A percentile compares a stretch with the other conserved stretches of the same genome.
phyloP scores from a whole-genome alignment of 2,888 invertebrate genomes.

The Balanococcus diminutus region DNA sequence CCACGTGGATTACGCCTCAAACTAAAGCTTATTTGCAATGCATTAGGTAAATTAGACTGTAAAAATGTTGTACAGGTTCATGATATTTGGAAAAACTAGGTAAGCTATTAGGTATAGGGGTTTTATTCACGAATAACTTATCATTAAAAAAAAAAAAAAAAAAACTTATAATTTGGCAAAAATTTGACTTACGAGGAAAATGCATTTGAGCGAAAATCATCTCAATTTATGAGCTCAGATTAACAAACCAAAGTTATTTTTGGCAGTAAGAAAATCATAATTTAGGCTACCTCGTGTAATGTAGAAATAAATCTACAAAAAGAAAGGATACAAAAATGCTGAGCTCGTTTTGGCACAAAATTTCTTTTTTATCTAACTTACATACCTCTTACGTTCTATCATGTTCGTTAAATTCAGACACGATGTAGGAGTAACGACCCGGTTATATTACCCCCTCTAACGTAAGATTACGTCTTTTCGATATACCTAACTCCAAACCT shows the following conservation, averaged over 20 bases:
- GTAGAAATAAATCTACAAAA: slow-evolving; percentile 33
- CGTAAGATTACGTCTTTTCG: too few relatives aligned
- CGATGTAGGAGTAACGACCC: too few relatives aligned
- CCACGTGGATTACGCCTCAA: not conserved
- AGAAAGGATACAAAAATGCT: slow-evolving; percentile 38
- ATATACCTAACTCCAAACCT: not conserved
- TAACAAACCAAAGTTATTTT: slow-evolving; percentile 38
- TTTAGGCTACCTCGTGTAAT: slow-evolving; percentile 19
- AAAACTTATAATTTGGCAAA: not conserved
- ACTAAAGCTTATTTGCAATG: not conserved
- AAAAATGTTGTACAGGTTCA: not conserved
- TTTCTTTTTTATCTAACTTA: slow-evolving; percentile 30
- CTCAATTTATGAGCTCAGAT: slow-evolving; percentile 21
- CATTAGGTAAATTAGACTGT: not conserved
- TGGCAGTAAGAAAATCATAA: slow-evolving; percentile 40
- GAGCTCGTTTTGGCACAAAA: slow-evolving; percentile 37
- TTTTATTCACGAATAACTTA: not conserved
- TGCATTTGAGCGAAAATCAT: slow-evolving; percentile 38
- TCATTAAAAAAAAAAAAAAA: not conserved
- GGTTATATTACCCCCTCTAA: too few relatives aligned
- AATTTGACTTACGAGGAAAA: slow-evolving; percentile 11
- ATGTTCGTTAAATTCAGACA: slow-evolving; percentile 10
- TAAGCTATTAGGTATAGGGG: not conserved
- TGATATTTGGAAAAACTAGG: not conserved
- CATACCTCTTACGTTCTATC: slow-evolving; percentile 3